These are phyloP conservation scores for Cyphomyrus plagiostoma DNA, from an alignment of 2,113 vertebrate species.

Conservation along the genomic window DNA sequence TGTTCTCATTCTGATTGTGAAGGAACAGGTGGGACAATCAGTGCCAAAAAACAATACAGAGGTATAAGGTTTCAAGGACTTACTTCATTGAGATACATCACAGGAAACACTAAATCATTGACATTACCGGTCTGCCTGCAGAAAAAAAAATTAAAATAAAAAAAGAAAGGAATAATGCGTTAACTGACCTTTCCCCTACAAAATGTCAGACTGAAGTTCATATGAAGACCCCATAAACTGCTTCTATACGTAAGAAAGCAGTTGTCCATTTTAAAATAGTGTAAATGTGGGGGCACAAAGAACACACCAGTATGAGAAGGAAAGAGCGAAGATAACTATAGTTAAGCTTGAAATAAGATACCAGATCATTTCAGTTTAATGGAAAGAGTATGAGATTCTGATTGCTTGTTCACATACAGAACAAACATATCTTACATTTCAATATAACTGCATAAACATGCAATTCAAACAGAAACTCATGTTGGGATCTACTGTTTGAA, in stretches of 20 bases:
- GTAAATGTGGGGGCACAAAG: not conserved
- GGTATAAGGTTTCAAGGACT: slow-evolving; percentile 31
- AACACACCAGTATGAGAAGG: not conserved
- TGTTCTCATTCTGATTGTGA: not conserved
- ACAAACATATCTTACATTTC: not conserved
- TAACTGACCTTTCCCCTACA: not conserved
- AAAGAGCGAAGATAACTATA: not conserved
- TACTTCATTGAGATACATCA: slow-evolving; percentile 91
- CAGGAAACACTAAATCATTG: slow-evolving; percentile 72
- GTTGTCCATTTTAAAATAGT: not conserved
- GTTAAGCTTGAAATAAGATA: not conserved
- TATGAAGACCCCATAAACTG: not conserved
- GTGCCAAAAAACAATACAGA: not conserved
- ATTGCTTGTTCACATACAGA: not conserved
- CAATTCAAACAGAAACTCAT: not conserved
- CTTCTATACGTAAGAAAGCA: not conserved
- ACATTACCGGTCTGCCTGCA: slow-evolving; percentile 74
- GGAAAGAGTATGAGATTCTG: not conserved
- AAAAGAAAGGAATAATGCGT: not conserved
- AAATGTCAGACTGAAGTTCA: not conserved
- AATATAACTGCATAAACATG: not conserved
- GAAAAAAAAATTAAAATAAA: slow-evolving; percentile 22
- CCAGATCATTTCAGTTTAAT: not conserved
- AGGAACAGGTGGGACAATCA: not conserved
- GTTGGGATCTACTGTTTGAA: not conserved